Evolutionary conservation across 2,113 vertebrate species (phyloP).

Genomic region (Pteruthius melanotis): DNA sequence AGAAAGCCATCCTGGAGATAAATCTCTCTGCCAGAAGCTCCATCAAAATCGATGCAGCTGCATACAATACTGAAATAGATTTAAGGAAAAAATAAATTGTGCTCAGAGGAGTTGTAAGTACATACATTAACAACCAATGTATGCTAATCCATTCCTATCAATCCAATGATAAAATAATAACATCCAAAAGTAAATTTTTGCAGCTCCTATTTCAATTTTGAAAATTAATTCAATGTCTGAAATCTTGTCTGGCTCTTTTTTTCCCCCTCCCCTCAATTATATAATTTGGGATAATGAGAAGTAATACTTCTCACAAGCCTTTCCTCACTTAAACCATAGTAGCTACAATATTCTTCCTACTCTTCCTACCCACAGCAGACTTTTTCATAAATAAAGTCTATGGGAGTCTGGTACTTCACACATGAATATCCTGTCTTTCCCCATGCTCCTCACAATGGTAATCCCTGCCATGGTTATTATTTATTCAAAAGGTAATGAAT

Average conservation of each 20-base stretch:
- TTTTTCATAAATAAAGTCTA: not conserved
- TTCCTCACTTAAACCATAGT: not conserved
- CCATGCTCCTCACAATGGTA: not conserved
- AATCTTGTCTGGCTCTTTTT: not conserved
- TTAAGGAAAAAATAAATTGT: not conserved
- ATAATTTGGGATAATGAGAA: not conserved
- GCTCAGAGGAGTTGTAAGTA: not conserved
- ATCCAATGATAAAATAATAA: not conserved
- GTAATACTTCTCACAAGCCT: not conserved
- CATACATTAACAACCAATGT: not conserved
- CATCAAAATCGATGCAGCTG: not conserved
- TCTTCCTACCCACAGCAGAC: not conserved
- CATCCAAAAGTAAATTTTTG: not conserved
- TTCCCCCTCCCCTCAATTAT: fast-evolving
- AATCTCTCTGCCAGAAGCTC: not conserved
- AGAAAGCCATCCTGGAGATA: constrained; percentile 2
- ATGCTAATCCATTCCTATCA: not conserved
- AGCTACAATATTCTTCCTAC: not conserved
- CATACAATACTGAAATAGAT: not conserved
- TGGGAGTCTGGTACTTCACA: not conserved
- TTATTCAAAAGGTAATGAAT: constrained; percentile 6
- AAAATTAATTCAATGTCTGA: not conserved
- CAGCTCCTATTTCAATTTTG: not conserved
- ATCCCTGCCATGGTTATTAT: not conserved
- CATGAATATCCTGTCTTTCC: not conserved